A percentile compares a stretch with the other conserved stretches of the same genome.
These are phyloP conservation scores for Bradysia coprophila DNA, from an alignment of 1,140 invertebrate species.

Conservation along the genomic window DNA sequence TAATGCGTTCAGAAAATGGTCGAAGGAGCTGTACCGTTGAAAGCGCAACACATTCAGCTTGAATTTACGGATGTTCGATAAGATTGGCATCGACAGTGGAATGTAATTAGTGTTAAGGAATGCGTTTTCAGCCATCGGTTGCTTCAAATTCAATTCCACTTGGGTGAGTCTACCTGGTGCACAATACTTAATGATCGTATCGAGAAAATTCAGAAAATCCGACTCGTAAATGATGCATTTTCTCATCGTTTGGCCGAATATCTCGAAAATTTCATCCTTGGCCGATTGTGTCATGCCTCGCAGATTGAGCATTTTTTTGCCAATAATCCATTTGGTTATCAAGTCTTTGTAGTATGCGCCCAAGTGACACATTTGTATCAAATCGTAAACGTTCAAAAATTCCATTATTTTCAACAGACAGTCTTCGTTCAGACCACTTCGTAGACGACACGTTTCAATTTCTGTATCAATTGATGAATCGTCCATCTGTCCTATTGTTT, in stretches of 20 bases:
- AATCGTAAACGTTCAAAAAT: neutral
- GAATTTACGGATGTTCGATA: neutral
- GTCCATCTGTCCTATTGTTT: too few relatives aligned
- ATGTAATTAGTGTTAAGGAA: too few relatives aligned
- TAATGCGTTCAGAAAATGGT: neutral
- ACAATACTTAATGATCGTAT: neutral
- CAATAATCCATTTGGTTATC: neutral
- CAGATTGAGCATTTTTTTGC: neutral
- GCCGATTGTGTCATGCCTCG: neutral
- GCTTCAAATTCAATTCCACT: neutral
- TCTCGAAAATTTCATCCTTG: neutral
- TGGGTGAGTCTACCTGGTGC: neutral
- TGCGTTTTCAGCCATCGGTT: neutral
- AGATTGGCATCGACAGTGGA: neutral
- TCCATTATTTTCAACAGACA: neutral
- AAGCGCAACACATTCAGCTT: neutral
- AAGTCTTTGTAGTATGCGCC: neutral
- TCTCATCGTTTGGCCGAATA: neutral
- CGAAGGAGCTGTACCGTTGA: neutral
- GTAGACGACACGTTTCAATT: neutral
- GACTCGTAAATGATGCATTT: neutral
- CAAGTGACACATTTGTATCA: neutral
- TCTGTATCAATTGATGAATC: neutral
- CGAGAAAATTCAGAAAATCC: neutral
- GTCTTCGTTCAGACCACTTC: neutral